Percentiles rank a stretch among this genome's conserved stretches.
These are phyloP conservation scores for Clarias pachynema DNA, from an alignment of 2,797 vertebrate species.

Conservation along the genomic window DNA sequence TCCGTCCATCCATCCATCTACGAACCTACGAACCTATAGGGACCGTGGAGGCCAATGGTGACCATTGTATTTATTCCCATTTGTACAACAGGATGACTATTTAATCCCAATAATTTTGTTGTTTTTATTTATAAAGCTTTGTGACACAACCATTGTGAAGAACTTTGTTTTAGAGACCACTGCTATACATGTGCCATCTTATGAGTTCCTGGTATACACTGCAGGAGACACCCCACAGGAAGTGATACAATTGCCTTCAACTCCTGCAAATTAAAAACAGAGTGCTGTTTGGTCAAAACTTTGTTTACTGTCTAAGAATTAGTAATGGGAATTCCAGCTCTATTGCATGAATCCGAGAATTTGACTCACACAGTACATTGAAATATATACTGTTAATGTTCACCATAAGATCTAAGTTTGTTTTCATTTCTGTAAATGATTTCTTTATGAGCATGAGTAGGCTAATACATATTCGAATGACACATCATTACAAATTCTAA, in stretches of 20 bases:
- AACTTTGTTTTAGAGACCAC: not conserved
- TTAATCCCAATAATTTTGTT: not conserved
- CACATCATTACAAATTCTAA: not conserved
- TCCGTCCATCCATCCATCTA: too few relatives aligned
- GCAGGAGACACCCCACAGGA: not conserved
- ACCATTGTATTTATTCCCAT: too few relatives aligned
- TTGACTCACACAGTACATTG: not conserved
- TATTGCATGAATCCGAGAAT: not conserved
- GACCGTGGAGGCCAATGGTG: too few relatives aligned
- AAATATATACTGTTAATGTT: not conserved
- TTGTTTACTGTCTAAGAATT: not conserved
- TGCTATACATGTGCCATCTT: not conserved
- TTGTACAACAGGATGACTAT: too few relatives aligned
- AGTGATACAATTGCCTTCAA: not conserved
- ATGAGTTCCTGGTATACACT: not conserved
- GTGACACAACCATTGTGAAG: not conserved
- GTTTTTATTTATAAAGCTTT: not conserved
- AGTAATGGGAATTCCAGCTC: not conserved
- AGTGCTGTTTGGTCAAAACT: not conserved
- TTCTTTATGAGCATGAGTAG: not conserved
- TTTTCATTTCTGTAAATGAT: not conserved
- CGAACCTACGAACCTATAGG: too few relatives aligned
- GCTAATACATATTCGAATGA: not conserved
- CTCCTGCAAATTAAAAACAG: conserved; percentile 9
- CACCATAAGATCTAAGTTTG: not conserved